These are phyloP conservation scores for Spodoptera litura DNA, from an alignment of 1,140 invertebrate species.

Conservation along the genomic window DNA sequence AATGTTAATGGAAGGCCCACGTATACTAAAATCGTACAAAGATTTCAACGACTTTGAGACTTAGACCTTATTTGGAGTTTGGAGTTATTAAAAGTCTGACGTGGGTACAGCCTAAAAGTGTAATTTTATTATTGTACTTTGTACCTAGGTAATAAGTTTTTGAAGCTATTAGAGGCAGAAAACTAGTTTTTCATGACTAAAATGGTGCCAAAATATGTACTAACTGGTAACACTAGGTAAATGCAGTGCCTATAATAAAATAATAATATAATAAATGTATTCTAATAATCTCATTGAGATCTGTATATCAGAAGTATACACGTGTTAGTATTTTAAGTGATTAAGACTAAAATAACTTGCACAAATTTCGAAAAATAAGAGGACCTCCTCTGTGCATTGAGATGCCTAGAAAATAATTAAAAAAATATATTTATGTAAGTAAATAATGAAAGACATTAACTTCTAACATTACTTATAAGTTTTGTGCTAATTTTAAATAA, in stretches of 20 bases:
- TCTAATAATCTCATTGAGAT: constrained; percentile 43
- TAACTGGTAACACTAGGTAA: constrained; percentile 39
- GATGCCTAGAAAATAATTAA: neutral
- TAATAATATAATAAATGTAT: constrained; percentile 17
- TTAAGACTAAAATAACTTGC: neutral
- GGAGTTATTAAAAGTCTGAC: too few species aligned
- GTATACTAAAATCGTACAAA: too few species aligned
- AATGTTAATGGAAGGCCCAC: too few species aligned
- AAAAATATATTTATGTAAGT: constrained; percentile 45
- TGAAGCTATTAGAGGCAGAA: constrained; percentile 42
- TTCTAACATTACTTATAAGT: constrained; percentile 53
- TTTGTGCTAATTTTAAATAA: constrained; percentile 49
- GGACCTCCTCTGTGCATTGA: neutral
- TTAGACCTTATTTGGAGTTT: too few species aligned
- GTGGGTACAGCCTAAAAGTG: too few species aligned
- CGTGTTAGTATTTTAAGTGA: constrained; percentile 26
- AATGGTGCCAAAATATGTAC: constrained; percentile 47
- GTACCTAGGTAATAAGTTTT: constrained; percentile 6
- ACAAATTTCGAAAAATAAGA: neutral
- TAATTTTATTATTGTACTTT: neutral
- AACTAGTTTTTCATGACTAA: constrained; percentile 39
- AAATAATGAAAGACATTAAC: constrained; percentile 66
- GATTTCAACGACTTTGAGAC: too few species aligned
- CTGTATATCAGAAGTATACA: constrained; percentile 41
- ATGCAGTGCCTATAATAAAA: constrained; percentile 39